Percentiles rank a stretch among this genome's conserved stretches.
phyloP scores from a whole-genome alignment of 2,797 vertebrate genomes.

The Enteromius unitaeniatus region DNA sequence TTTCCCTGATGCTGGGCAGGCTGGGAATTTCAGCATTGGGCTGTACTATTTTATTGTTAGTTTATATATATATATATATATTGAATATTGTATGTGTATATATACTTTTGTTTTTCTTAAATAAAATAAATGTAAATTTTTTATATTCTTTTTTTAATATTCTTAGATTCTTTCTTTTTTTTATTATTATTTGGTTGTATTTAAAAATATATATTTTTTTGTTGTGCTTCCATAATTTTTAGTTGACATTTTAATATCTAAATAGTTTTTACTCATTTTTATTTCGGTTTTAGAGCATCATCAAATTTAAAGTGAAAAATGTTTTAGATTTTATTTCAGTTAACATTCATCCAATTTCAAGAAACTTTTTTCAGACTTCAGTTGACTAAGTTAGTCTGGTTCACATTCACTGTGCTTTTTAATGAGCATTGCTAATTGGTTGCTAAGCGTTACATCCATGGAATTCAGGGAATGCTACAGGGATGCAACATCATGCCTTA shows the following conservation, averaged over 20 bases:
- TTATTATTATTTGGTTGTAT: no score
- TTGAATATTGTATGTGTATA: no score
- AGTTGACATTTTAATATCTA: background rate
- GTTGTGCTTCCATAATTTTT: no score
- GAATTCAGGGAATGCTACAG: conserved; percentile 16
- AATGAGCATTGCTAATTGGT: conserved; percentile 38
- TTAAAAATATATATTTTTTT: no score
- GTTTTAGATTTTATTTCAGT: background rate
- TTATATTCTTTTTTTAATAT: no score
- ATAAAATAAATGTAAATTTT: background rate
- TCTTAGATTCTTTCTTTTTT: no score
- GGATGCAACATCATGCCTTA: conserved; percentile 14
- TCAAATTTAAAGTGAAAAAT: background rate
- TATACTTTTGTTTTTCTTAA: background rate
- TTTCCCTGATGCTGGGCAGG: background rate
- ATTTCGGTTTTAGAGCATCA: background rate
- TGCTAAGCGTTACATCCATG: background rate
- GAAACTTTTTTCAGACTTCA: background rate
- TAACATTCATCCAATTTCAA: background rate
- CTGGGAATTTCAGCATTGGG: no score
- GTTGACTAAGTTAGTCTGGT: background rate
- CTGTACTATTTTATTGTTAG: no score
- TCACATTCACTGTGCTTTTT: background rate
- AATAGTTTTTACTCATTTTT: background rate
- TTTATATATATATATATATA: no score